phyloP scores from a whole-genome alignment of 92 coral and sea anemone species.

The Epizoanthus illoricatus region DNA sequence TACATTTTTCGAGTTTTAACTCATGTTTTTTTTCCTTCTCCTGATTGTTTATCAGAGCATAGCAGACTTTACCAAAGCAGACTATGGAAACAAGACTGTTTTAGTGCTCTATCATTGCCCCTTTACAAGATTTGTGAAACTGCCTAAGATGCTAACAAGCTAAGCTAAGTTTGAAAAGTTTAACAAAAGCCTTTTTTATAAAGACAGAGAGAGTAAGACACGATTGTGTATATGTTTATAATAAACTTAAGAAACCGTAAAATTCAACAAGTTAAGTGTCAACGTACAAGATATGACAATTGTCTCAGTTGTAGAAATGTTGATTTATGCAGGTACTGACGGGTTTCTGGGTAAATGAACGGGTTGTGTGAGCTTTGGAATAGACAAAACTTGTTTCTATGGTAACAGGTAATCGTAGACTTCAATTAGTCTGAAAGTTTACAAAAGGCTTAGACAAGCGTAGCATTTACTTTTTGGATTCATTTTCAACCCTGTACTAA shows the following conservation, averaged over 20 bases:
- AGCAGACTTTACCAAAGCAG: too few relatives aligned
- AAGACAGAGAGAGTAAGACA: background rate
- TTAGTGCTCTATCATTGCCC: too few relatives aligned
- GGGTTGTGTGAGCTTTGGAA: background rate
- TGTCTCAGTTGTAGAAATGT: background rate
- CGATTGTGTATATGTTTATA: conserved; percentile 14
- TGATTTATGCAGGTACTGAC: conserved; percentile 7
- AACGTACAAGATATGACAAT: background rate
- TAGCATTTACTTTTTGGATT: background rate
- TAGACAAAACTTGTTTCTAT: background rate
- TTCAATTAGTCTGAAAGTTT: background rate
- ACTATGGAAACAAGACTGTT: too few relatives aligned
- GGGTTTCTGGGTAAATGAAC: background rate
- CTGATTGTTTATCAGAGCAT: too few relatives aligned
- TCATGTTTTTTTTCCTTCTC: too few relatives aligned
- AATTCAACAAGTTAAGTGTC: background rate
- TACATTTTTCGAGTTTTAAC: too few relatives aligned
- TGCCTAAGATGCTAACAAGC: background rate
- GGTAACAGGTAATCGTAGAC: background rate
- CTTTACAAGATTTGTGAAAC: too few relatives aligned
- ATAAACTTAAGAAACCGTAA: conserved; percentile 10
- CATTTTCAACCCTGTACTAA: background rate
- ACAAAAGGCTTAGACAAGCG: too few relatives aligned
- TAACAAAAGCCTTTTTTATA: background rate
- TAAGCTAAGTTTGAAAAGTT: background rate